A percentile compares a stretch with the other conserved stretches of the same genome.
phyloP scores from a whole-genome alignment of 1,140 invertebrate genomes.

The Drosophila tani region DNA sequence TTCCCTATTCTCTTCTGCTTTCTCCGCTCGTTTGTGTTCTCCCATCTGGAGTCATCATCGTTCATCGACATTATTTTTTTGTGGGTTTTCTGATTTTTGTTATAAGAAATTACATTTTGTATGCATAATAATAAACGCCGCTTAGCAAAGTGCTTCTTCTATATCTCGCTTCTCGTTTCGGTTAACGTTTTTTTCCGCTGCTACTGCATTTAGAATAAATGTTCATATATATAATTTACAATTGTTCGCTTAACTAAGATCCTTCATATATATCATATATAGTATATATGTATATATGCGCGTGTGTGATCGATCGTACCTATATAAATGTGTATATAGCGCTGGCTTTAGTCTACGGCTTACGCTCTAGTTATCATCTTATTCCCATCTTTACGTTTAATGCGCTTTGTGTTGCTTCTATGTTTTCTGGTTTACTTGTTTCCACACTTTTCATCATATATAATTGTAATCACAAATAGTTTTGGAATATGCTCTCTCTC shows the following conservation, averaged over 20 bases:
- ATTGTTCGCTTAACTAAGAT: constrained; percentile 54
- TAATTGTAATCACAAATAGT: constrained; percentile 83
- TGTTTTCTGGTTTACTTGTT: constrained; percentile 37
- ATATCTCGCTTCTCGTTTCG: background rate
- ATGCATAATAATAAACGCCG: constrained; percentile 71
- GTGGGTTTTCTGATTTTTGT: constrained; percentile 39
- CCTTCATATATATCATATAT: constrained; percentile 34
- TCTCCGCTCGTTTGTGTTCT: constrained; percentile 24
- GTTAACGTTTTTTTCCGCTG: constrained; percentile 26
- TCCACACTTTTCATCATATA: constrained; percentile 51
- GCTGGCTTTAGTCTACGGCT: constrained; percentile 57
- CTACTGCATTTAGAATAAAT: constrained; percentile 57
- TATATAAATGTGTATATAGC: constrained; percentile 46
- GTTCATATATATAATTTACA: constrained; percentile 67
- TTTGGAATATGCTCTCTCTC: constrained; percentile 77
- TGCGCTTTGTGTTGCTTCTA: constrained; percentile 68
- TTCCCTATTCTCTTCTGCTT: background rate
- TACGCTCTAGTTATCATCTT: constrained; percentile 48
- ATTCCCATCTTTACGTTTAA: constrained; percentile 57
- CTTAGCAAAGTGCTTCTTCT: constrained; percentile 33
- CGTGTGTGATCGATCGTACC: constrained; percentile 30
- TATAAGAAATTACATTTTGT: constrained; percentile 69
- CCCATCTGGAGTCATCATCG: background rate
- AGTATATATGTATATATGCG: constrained; percentile 17
- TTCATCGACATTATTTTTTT: constrained; percentile 30